phyloP scores from a whole-genome alignment of 1,140 invertebrate genomes.

The Drosophila willistoni region DNA sequence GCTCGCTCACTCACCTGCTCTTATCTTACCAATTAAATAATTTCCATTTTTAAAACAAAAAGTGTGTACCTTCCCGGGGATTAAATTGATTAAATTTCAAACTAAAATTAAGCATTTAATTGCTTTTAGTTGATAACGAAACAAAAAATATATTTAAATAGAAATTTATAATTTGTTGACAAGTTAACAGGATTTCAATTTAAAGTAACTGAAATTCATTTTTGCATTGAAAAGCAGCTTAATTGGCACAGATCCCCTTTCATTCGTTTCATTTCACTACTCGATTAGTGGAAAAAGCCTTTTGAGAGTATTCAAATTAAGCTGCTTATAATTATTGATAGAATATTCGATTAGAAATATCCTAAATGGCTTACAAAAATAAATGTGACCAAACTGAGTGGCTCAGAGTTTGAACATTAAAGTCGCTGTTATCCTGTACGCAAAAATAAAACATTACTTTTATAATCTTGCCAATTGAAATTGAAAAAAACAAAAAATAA shows the following conservation, averaged over 20 bases:
- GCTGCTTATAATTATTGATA: neutral
- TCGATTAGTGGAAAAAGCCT: neutral
- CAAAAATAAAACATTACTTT: too few relatives aligned
- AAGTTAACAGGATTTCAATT: neutral
- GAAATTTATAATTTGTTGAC: neutral
- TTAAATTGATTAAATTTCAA: constrained; percentile 7
- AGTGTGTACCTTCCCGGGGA: neutral
- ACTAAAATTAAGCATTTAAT: neutral
- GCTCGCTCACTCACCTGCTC: neutral
- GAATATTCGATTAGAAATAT: neutral
- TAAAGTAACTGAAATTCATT: neutral
- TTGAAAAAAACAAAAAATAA: too few relatives aligned
- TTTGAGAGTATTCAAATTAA: neutral
- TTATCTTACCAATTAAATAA: constrained; percentile 27
- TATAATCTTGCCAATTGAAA: too few relatives aligned
- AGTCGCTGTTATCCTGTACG: too few relatives aligned
- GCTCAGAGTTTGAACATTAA: too few relatives aligned
- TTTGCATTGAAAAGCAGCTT: neutral
- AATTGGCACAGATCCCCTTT: neutral
- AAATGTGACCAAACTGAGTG: too few relatives aligned
- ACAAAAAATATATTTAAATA: neutral
- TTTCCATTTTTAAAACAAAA: constrained; percentile 13
- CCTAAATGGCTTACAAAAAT: too few relatives aligned
- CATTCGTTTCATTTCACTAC: neutral
- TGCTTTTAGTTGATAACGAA: neutral